A percentile compares a stretch with the other conserved stretches of the same genome.
These are phyloP conservation scores for Andrena bucephala DNA, from an alignment of 2,888 invertebrate genomes.

Conservation along the genomic window DNA sequence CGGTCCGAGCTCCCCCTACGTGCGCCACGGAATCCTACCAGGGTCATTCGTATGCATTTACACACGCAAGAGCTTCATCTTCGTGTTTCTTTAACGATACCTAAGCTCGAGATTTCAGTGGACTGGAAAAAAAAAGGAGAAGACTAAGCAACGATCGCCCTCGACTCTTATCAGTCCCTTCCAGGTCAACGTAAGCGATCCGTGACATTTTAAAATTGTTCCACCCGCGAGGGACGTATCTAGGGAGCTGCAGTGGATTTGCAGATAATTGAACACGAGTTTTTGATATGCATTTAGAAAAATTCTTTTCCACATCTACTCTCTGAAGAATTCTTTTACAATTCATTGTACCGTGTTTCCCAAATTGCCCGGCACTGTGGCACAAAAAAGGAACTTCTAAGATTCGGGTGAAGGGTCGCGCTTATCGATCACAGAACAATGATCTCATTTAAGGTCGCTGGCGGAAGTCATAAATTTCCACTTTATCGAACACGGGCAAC, in stretches of 20 bases:
- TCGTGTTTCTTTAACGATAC: not conserved
- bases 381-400: not conserved
- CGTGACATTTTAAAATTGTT: not conserved
- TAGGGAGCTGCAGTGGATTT: too few species aligned
- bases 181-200: conserved; percentile 5
- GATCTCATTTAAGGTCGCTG: conserved; percentile 47
- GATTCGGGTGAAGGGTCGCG: not conserved
- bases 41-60: conserved; percentile 52
- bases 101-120: conserved; percentile 10
- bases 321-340: not conserved
- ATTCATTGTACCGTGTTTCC: not conserved
- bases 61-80: conserved; percentile 12
- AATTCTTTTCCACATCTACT: not conserved
- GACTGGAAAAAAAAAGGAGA: not conserved
- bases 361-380: not conserved
- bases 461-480: conserved; percentile 64
- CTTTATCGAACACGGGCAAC: conserved; percentile 49
- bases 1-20: conserved; percentile 46
- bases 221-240: not conserved
- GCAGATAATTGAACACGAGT: not conserved
- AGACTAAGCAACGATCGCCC: conserved; percentile 2
- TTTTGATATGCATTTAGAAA: not conserved
- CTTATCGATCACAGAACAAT: conserved; percentile 51
- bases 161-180: not conserved
- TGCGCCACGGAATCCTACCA: conserved; percentile 43